A percentile compares a stretch with the other conserved stretches of the same genome.
Conservation (phyloP, 2,888 invertebrate genomes). For the Acheta domesticus region DNA sequence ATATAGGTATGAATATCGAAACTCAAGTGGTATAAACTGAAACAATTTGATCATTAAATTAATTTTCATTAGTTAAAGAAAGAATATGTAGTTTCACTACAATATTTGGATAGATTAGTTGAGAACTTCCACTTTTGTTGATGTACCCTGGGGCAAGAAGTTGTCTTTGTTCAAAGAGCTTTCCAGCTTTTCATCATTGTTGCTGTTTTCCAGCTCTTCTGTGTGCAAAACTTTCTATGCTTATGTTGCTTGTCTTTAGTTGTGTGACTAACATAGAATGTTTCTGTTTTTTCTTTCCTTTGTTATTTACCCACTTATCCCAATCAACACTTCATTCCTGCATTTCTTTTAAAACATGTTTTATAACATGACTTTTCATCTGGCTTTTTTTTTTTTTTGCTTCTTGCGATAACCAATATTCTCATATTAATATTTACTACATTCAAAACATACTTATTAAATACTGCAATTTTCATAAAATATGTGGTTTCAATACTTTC, state of each 20-base stretch:
- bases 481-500: no score
- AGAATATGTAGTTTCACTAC: no score
- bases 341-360: constrained; percentile 21
- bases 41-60: no score
- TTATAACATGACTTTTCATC: neutral
- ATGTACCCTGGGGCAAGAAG: no score
- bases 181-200: constrained; percentile 18
- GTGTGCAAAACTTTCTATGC: constrained; percentile 28
- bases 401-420: neutral
- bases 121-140: no score
- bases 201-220: constrained; percentile 27
- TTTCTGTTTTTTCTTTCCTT: constrained; percentile 48
- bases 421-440: neutral
- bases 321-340: constrained; percentile 39
- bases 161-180: neutral
- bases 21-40: no score
- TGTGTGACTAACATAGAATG: constrained; percentile 45
- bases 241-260: constrained; percentile 20
- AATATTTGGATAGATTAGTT: no score
- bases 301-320: constrained; percentile 40
- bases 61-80: no score
- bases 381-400: neutral
- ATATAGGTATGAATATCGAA: no score
- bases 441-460: neutral
- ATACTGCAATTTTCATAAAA: no score